Base-by-base conservation (phyloP, 2,113 vertebrate species). In the Beaufortia kweichowensis region DNA sequence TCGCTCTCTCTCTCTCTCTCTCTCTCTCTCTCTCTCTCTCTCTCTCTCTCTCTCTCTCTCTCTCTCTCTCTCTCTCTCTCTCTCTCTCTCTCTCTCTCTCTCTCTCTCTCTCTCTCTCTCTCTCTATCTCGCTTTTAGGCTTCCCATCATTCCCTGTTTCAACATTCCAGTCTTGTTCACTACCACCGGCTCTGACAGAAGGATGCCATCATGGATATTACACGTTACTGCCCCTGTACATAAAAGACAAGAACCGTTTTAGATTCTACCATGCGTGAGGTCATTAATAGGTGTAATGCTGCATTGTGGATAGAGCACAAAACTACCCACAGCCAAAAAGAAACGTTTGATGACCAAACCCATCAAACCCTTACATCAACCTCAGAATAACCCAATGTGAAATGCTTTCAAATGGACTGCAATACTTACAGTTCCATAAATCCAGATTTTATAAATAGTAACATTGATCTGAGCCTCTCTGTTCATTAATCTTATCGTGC, bases 381-480 rank as follows among this genome's bases (percentile, higher is more conserved):
- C 50, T 26, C 11, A 33, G 39, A n/a, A 39, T 26, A 71, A 57
- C 46, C 66, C 31, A 31, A 67, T 73, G 11, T 50, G 1, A 41
- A 59, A 33, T 35, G 57, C 39, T 43, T 78, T 74, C 33, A 55
- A 55, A 59, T 57, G 28, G 35, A 65, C 48, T 48, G 8, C 28
- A 31, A 12, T 29, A 62, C 15, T 43, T 46, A 15, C 29, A 29
- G 46, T 33, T 14, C 10, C 31, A 21, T 74, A 46, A 76, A 76
- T 70, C 69, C 19, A 15, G 46, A 61, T 29, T 26, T 80, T 64
- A 84, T 64, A 61, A 81, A 84, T 67, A 59, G 19, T 70, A 53
- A 64, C 71, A 60, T 68, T 24, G 48, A 56, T 79, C 41, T 43
- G 1, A 65, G 23, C 10, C 19, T 55, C 48, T 41, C 6, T 19